A percentile compares a stretch with the other conserved stretches of the same genome.
Evolutionary conservation across 2,113 vertebrate genomes (phyloP).

Genomic region (Amia ocellicauda): DNA sequence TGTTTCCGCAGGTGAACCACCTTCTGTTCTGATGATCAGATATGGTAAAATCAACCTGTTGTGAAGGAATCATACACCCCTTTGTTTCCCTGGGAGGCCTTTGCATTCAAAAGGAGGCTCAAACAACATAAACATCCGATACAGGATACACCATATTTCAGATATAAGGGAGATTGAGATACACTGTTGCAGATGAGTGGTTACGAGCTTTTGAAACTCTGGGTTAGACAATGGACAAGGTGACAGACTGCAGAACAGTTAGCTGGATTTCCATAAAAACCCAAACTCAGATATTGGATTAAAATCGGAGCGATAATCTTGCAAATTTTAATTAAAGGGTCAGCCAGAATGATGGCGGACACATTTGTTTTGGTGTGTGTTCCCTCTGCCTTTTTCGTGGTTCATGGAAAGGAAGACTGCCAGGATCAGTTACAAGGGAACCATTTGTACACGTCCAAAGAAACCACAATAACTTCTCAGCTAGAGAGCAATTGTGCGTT

Average conservation of each 20-base stretch:
- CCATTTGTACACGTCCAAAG: background rate
- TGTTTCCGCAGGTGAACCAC: background rate
- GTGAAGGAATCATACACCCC: background rate
- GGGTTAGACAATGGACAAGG: constrained; percentile 53
- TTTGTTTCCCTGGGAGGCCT: constrained; percentile 27
- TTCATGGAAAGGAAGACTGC: no score
- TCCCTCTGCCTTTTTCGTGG: no score
- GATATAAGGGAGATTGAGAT: constrained; percentile 43
- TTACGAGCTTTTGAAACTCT: constrained; percentile 43
- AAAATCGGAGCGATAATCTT: background rate
- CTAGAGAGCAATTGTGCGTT: background rate
- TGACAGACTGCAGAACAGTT: constrained; percentile 57
- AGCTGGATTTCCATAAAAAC: background rate
- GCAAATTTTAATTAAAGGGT: no score
- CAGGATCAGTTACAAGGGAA: no score
- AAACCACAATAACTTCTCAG: background rate
- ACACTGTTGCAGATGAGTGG: constrained; percentile 57
- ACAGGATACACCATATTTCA: constrained; percentile 50
- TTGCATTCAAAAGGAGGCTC: constrained; percentile 26
- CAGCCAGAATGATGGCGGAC: no score
- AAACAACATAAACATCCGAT: constrained; percentile 62
- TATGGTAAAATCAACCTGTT: background rate
- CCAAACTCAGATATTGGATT: background rate
- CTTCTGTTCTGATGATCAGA: background rate
- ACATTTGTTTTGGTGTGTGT: no score